Base-by-base conservation (phyloP, 2,113 vertebrate species). In the Ariopsis seemanni region DNA sequence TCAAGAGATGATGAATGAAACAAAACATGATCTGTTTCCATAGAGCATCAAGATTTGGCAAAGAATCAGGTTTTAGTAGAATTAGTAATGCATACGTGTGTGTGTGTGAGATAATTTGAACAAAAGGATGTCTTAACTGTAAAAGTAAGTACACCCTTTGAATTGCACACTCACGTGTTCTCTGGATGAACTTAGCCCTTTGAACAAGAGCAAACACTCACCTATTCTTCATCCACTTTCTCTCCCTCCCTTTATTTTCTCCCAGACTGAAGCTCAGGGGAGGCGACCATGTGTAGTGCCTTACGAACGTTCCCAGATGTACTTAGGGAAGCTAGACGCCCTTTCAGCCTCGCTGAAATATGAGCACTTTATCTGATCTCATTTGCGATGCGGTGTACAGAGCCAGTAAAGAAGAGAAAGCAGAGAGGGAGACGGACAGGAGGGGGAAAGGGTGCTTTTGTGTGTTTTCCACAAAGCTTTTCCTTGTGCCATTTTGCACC, bases 321-420 rank as follows among this genome's bases (percentile, higher is more conserved):
- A 91, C 89, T 88, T 83, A 88, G 87, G 72, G 78, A 87, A 87
- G 82, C 82, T 75, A 34, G 83, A 63, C 80, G 77, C 74, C 80
- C 85, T 65, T 69, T 84, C 42, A 88, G 86, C 67, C 65, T 22
- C 12, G 20, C 63, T 85, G 91, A 84, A 92, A 92, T 52, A 88
- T 74, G 89, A 90, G 90, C 89, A 62, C 83, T 86, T 91, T 92
- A 90, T 92, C 91, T 90, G 91, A 89, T 90, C 82, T 52, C 86
- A 79, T 80, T 77, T 15, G 88, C 74, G 89, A 91, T 88, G 71
- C 52, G n/a, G 75, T 14, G 60, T 85, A 79, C 79, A 71, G 87
- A 88, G 75, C 67, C 72, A 82, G 82, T 88, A 71, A 89, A 57
- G 63, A 81, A 83, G 91, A 92, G 91, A 91, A 63, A 90, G 81